phyloP scores from a whole-genome alignment of 2,888 invertebrate genomes.

The Theristus sp. region DNA sequence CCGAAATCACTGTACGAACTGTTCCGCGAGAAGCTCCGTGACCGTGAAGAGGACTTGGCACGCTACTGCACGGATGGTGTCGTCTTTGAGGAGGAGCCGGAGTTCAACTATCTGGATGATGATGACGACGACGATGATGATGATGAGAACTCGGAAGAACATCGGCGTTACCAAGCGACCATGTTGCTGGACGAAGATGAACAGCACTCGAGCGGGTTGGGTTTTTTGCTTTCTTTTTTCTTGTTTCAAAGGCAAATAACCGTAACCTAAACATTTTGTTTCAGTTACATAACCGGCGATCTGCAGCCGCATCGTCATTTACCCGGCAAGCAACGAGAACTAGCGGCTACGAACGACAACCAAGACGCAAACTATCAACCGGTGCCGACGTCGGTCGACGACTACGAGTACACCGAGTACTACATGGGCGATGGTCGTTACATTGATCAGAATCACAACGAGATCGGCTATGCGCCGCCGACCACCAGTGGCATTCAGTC shows the following conservation, averaged over 20 bases:
- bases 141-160: not conserved
- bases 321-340: not conserved
- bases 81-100: not conserved
- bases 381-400: not conserved
- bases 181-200: not conserved
- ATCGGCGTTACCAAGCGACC: not conserved
- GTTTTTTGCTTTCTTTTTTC: no score
- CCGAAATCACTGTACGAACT: not conserved
- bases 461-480: constrained; percentile 17
- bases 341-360: not conserved
- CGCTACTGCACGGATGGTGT: not conserved
- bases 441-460: constrained; percentile 27
- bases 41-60: not conserved
- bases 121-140: not conserved
- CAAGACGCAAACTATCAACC: not conserved
- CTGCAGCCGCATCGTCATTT: not conserved
- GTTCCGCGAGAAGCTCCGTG: not conserved
- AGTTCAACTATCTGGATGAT: not conserved
- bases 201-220: no score
- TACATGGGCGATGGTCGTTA: constrained; percentile 16
- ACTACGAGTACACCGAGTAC: constrained; percentile 14
- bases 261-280: no score
- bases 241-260: no score
- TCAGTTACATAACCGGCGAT: not conserved
- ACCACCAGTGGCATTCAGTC: constrained; percentile 12